These are phyloP conservation scores for Pygoscelis antarcticus DNA, from an alignment of 2,113 vertebrate genomes.

Conservation along the genomic window DNA sequence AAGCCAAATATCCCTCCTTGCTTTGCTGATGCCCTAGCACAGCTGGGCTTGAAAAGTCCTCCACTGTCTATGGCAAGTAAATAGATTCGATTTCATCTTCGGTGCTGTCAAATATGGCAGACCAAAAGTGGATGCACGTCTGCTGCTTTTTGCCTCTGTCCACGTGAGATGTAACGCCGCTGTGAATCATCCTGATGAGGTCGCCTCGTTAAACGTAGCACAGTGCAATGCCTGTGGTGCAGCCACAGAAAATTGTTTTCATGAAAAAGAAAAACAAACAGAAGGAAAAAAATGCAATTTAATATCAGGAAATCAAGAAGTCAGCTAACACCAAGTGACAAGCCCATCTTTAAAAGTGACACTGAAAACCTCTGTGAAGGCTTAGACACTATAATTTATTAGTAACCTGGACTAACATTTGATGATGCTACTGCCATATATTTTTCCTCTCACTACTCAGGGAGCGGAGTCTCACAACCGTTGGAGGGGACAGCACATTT, in stretches of 20 bases:
- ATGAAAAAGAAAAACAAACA: background rate
- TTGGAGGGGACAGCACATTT: background rate
- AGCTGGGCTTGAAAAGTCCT: background rate
- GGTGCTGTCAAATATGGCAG: background rate
- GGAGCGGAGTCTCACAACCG: background rate
- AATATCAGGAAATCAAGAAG: background rate
- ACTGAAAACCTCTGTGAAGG: background rate
- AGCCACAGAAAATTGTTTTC: background rate
- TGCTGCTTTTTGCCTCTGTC: background rate
- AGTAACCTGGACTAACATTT: background rate
- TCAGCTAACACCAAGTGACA: background rate
- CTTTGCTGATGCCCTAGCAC: background rate
- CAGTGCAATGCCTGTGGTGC: fast-evolving
- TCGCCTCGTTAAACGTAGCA: fast-evolving
- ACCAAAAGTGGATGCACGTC: background rate
- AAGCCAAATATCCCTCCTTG: background rate
- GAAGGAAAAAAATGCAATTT: background rate
- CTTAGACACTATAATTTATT: background rate
- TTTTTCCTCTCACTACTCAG: background rate
- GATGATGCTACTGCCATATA: background rate
- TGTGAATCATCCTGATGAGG: fast-evolving
- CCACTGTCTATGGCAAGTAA: background rate
- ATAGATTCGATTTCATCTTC: background rate
- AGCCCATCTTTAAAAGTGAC: background rate
- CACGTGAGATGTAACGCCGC: fast-evolving